A percentile compares a stretch with the other conserved stretches of the same genome.
Evolutionary conservation across 2,797 vertebrate species (phyloP).

Genomic region (Taeniopygia guttata): DNA sequence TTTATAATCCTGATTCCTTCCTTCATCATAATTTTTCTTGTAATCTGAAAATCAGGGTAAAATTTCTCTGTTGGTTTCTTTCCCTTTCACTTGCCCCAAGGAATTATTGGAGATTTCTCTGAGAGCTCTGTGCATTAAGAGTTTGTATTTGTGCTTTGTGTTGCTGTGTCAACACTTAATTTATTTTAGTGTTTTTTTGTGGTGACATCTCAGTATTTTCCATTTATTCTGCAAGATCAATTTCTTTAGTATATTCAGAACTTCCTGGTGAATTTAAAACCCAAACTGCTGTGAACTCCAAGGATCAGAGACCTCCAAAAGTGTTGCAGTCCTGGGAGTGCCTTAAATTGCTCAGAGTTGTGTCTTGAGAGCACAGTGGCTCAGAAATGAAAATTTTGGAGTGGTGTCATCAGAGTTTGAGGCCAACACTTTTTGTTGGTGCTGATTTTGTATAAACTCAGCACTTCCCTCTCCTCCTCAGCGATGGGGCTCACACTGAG

Average conservation of each 20-base stretch:
- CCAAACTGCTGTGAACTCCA: not conserved
- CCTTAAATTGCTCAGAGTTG: not conserved
- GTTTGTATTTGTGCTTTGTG: not conserved
- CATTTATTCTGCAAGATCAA: not conserved
- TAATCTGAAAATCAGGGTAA: not conserved
- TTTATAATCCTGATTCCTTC: not conserved
- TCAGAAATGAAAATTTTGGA: not conserved
- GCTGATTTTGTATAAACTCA: not conserved
- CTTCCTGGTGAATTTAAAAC: not conserved
- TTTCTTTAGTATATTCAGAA: not conserved
- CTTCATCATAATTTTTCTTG: not conserved
- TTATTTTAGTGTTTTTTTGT: not conserved
- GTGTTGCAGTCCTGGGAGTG: not conserved
- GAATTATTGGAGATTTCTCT: not conserved
- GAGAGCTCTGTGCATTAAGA: not conserved
- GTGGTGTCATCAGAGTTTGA: not conserved
- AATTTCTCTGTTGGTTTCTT: not conserved
- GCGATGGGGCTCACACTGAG: not conserved
- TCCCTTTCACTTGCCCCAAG: not conserved
- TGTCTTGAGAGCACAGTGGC: not conserved
- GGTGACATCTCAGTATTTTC: not conserved
- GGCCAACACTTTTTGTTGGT: not conserved
- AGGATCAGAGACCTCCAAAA: not conserved
- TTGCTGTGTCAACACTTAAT: not conserved
- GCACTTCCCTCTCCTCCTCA: not conserved